Evolutionary conservation across 2,888 invertebrate species (phyloP), one percentile per base, ranked within the genome.

Genomic region (Ptychoptera contaminata): DNA sequence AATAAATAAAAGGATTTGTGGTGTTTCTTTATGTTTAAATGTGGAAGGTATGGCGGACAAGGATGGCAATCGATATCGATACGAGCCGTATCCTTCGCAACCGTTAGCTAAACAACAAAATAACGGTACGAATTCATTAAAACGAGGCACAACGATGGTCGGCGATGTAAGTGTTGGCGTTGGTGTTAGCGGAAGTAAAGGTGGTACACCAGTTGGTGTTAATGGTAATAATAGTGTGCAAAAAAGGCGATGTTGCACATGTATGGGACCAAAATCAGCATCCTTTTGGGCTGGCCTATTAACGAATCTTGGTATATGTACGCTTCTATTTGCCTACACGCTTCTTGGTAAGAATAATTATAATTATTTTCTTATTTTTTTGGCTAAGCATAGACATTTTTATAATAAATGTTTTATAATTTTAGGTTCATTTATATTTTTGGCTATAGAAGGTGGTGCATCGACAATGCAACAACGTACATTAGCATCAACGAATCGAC

Each of bases 221-320:
- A 29, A 16, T n/a, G 35, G 16, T 4, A 31, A n/a, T 10, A 34
- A 16, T 16, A 38, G 10, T 30, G 40, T 31, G 30, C 36, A 14
- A 12, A 40, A 51, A 42, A 48, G 48, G 29, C 51, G 49, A 49
- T 55, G 54, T 40, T 56, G 56, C 44, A 46, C 48, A 11, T 55
- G 54, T 41, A 50, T 54, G 45, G 52, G 53, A 36, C 48, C 54
- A 10, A 55, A 54, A 40, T 47, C 58, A 2, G 62, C 61, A 52
- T 59, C 66, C 9, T 60, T 66, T 44, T 66, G 66, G 64, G 77
- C 83, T 45, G 81, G 83, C 11, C 74, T 83, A 50, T 71, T 84
- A 53, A 84, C 85, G 49, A 87, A 88, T 63, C 68, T 86, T 54
- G 80, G 84, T 53, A 86, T 88, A 62, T 87, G 87, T 65, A 73